Evolutionary conservation across 2,113 vertebrate genomes (phyloP).

Genomic region (Seriola rivoliana): DNA sequence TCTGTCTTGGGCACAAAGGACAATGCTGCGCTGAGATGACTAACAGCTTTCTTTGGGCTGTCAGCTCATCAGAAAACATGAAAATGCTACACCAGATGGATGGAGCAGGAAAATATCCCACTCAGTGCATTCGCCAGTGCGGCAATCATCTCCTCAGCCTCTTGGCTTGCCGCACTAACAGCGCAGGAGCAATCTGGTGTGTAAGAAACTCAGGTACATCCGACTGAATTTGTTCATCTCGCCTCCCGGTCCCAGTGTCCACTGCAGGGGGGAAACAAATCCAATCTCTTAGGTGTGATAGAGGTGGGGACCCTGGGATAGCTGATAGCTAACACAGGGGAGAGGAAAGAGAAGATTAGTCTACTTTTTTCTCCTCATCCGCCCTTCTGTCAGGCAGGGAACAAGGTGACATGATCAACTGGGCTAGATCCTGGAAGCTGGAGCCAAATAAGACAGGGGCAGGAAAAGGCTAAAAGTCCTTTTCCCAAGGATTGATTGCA

Average conservation of each 20-base stretch:
- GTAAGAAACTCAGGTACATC: slow-evolving; percentile 53
- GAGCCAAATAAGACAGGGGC: slow-evolving; percentile 34
- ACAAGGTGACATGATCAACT: slow-evolving; percentile 46
- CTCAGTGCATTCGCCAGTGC: slow-evolving; percentile 42
- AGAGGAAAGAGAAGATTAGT: slow-evolving; percentile 57
- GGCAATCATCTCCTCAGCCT: slow-evolving; percentile 33
- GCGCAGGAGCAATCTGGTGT: slow-evolving; percentile 55
- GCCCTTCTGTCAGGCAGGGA: slow-evolving; percentile 30
- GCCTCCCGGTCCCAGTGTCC: slow-evolving; percentile 43
- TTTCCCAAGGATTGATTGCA: slow-evolving; percentile 52
- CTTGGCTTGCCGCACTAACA: slow-evolving; percentile 6
- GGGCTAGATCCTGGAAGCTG: slow-evolving; percentile 27
- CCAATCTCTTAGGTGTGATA: slow-evolving; percentile 66
- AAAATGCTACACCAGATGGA: slow-evolving; percentile 68
- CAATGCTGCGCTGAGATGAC: slow-evolving; percentile 43
- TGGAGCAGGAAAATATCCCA: slow-evolving; percentile 56
- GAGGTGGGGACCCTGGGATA: slow-evolving; percentile 67
- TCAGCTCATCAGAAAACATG: slow-evolving; percentile 76
- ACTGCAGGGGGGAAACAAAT: slow-evolving; percentile 48
- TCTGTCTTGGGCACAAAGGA: slow-evolving; percentile 36
- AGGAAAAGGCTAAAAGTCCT: slow-evolving; percentile 23
- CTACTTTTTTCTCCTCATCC: slow-evolving; percentile 34
- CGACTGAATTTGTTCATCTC: slow-evolving; percentile 38
- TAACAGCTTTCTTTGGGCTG: slow-evolving; percentile 60
- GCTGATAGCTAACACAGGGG: slow-evolving; percentile 35